Evolutionary conservation across 2,797 vertebrate species (phyloP).

Genomic region (Perodicticus potto): DNA sequence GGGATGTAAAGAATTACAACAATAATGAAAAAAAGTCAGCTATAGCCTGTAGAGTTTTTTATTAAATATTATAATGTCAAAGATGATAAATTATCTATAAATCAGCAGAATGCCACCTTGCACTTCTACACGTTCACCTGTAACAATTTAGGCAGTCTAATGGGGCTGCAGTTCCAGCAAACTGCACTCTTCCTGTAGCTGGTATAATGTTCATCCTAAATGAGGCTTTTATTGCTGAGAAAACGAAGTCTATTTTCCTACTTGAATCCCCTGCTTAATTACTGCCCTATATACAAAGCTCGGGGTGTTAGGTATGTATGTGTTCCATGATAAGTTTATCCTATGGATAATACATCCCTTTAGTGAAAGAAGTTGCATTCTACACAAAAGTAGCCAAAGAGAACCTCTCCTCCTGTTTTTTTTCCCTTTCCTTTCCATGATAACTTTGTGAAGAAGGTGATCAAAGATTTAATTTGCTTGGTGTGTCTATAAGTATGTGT

Average conservation of each 20-base stretch:
- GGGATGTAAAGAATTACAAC: slow-evolving; percentile 59
- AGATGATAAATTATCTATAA: slow-evolving; percentile 55
- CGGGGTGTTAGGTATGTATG: neutral
- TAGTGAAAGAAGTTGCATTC: slow-evolving; percentile 13
- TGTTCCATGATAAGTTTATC: slow-evolving; percentile 40
- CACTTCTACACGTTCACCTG: slow-evolving; percentile 60
- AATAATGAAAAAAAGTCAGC: slow-evolving; percentile 32
- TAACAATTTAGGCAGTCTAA: neutral
- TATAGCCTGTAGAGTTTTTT: slow-evolving; percentile 50
- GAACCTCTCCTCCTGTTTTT: neutral
- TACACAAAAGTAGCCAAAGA: slow-evolving; percentile 25
- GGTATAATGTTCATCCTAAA: slow-evolving; percentile 3
- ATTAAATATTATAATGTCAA: slow-evolving; percentile 70
- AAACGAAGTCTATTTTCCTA: slow-evolving; percentile 52
- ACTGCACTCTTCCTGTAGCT: slow-evolving; percentile 12
- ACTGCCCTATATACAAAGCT: slow-evolving; percentile 64
- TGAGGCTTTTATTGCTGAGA: slow-evolving; percentile 51
- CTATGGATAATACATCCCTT: neutral
- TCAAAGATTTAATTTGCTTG: slow-evolving; percentile 45
- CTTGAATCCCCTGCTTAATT: slow-evolving; percentile 67
- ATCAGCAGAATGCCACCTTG: slow-evolving; percentile 65
- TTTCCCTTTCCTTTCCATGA: neutral
- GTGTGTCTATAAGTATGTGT: neutral
- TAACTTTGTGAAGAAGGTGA: neutral
- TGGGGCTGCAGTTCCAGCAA: neutral